phyloP scores from a whole-genome alignment of 2,113 vertebrate species.

The Chrysochloris asiatica region DNA sequence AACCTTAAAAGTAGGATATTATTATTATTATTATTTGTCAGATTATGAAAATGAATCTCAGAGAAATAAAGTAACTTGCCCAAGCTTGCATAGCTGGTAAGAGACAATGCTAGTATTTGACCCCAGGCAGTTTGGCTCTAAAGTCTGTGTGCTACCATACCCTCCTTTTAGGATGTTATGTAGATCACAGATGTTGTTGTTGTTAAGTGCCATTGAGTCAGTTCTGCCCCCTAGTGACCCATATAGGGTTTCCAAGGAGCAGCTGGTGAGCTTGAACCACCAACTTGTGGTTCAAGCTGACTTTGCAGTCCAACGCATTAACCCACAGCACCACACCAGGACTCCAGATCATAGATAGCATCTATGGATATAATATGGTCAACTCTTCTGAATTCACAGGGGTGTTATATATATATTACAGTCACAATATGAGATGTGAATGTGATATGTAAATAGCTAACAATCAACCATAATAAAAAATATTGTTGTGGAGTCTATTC shows the following conservation, averaged over 20 bases:
- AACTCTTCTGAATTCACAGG: neutral
- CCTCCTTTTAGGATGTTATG: no score
- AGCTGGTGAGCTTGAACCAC: no score
- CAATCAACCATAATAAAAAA: neutral
- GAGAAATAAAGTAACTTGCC: neutral
- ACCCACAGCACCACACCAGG: no score
- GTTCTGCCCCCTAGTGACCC: no score
- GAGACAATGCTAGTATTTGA: neutral
- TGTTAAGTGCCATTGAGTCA: no score
- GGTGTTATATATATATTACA: no score
- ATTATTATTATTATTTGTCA: constrained; percentile 34
- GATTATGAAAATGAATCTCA: neutral
- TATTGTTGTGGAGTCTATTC: neutral
- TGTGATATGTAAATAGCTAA: neutral
- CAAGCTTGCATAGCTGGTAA: neutral
- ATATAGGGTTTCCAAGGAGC: no score
- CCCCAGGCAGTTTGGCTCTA: no score
- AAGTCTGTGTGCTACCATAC: no score
- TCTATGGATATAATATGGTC: neutral
- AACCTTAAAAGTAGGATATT: neutral
- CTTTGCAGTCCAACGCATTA: no score
- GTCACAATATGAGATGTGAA: neutral
- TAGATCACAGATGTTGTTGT: no score
- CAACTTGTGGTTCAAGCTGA: no score
- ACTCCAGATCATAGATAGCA: neutral